These are phyloP conservation scores for Masnerella sp. DNA, from an alignment of 2,888 invertebrate species.

Conservation along the genomic window DNA sequence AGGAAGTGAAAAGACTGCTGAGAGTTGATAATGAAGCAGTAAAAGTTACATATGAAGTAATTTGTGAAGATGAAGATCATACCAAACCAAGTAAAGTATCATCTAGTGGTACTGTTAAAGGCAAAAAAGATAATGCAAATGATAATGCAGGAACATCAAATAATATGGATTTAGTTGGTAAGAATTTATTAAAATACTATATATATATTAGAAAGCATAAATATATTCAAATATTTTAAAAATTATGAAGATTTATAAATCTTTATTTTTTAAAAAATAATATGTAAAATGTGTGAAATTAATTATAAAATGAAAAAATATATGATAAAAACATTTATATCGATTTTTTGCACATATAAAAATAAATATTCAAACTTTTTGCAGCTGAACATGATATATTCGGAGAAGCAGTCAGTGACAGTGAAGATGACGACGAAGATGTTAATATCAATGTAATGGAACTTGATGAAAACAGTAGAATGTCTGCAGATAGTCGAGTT, in stretches of 20 bases:
- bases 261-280: too few relatives aligned
- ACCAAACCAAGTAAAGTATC: slow-evolving; percentile 73
- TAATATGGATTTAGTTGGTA: slow-evolving; percentile 77
- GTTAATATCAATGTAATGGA: slow-evolving; percentile 85
- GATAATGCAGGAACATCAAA: slow-evolving; percentile 73
- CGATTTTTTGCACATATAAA: too few relatives aligned
- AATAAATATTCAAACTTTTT: too few relatives aligned
- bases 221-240: too few relatives aligned
- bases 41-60: slow-evolving; percentile 91
- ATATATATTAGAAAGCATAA: too few relatives aligned
- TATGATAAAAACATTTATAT: too few relatives aligned
- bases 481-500: slow-evolving; percentile 86
- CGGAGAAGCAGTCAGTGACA: slow-evolving; percentile 94
- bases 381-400: slow-evolving; percentile 91
- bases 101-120: slow-evolving; percentile 74
- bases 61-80: slow-evolving; percentile 89
- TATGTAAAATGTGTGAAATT: too few relatives aligned
- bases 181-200: slow-evolving; percentile 54
- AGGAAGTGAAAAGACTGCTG: slow-evolving; percentile 95
- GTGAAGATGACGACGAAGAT: slow-evolving; percentile 89
- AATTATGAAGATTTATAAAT: too few relatives aligned
- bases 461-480: slow-evolving; percentile 87
- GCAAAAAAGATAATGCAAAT: slow-evolving; percentile 72
- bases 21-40: slow-evolving; percentile 95
- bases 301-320: too few relatives aligned